Conservation (phyloP, 1,140 invertebrate species). For the Venustaconcha ellipsiformis region DNA sequence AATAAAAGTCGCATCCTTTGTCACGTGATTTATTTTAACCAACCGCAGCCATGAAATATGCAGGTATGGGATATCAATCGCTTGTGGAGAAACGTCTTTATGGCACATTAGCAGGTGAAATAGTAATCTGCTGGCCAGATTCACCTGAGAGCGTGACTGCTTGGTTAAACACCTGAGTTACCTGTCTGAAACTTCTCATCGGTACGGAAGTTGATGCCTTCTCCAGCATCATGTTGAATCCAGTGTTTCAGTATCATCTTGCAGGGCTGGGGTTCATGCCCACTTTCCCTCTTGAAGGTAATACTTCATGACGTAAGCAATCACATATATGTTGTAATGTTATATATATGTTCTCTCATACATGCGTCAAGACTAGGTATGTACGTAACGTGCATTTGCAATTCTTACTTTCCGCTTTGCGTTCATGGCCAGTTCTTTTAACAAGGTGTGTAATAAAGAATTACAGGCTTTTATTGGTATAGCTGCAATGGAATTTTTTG, state of each 20-base stretch:
- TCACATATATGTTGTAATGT: neutral
- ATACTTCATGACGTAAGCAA: slow-evolving; percentile 3
- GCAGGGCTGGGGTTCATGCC: slow-evolving; percentile 53
- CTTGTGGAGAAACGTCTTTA: slow-evolving; percentile 5
- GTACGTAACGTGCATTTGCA: neutral
- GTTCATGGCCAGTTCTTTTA: neutral
- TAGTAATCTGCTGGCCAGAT: slow-evolving; percentile 9
- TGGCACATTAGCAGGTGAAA: slow-evolving; percentile 7
- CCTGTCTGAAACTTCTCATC: slow-evolving; percentile 8
- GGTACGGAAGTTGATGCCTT: neutral
- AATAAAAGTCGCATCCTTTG: neutral
- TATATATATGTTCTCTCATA: neutral
- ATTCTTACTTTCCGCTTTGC: neutral
- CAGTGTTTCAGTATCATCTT: slow-evolving; percentile 55
- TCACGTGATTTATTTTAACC: slow-evolving; percentile 28
- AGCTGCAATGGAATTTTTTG: neutral
- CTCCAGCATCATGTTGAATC: slow-evolving; percentile 43
- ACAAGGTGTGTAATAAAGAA: neutral
- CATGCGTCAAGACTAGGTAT: neutral
- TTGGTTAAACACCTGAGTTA: slow-evolving; percentile 1
- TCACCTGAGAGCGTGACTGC: slow-evolving; percentile 7
- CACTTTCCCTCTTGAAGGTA: slow-evolving; percentile 56
- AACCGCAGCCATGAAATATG: slow-evolving; percentile 22
- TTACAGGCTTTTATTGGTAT: slow-evolving; percentile 10
- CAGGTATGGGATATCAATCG: slow-evolving; percentile 15